Conservation (phyloP, 2,113 vertebrate species). For the Ibidorhyncha struthersii region DNA sequence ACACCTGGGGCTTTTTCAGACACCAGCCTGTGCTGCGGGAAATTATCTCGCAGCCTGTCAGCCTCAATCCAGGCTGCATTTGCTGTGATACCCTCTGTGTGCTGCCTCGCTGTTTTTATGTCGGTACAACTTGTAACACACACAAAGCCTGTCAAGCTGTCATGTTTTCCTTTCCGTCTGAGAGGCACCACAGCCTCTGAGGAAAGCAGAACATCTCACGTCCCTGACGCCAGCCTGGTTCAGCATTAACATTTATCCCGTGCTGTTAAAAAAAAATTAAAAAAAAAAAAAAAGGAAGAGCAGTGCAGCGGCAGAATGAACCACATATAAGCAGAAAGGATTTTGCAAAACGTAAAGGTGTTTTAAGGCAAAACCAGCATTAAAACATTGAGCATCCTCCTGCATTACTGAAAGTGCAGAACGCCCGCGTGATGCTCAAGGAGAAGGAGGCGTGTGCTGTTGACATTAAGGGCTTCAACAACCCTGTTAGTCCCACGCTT, state of each 20-base stretch:
- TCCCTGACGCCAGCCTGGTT: not conserved
- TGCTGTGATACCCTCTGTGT: not conserved
- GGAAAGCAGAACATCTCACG: not conserved
- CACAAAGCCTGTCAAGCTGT: not conserved
- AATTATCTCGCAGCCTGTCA: not conserved
- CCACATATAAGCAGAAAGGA: fast-evolving
- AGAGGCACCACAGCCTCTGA: not conserved
- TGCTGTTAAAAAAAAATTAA: not conserved
- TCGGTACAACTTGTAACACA: not conserved
- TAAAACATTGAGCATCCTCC: not conserved
- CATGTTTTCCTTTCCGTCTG: not conserved
- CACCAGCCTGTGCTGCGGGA: not conserved
- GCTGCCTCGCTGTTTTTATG: not conserved
- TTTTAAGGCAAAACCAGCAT: not conserved
- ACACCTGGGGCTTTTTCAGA: not conserved
- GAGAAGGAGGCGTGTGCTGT: not conserved
- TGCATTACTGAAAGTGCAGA: not conserved
- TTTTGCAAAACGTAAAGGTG: not conserved
- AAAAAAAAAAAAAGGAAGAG: not conserved
- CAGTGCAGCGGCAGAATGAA: fast-evolving
- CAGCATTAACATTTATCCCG: not conserved
- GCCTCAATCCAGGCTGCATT: not conserved
- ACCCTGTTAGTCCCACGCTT: not conserved
- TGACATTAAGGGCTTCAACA: not conserved
- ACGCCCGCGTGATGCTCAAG: not conserved